Evolutionary conservation across 2,113 vertebrate genomes (phyloP).

Genomic region (Indicator maculatus): DNA sequence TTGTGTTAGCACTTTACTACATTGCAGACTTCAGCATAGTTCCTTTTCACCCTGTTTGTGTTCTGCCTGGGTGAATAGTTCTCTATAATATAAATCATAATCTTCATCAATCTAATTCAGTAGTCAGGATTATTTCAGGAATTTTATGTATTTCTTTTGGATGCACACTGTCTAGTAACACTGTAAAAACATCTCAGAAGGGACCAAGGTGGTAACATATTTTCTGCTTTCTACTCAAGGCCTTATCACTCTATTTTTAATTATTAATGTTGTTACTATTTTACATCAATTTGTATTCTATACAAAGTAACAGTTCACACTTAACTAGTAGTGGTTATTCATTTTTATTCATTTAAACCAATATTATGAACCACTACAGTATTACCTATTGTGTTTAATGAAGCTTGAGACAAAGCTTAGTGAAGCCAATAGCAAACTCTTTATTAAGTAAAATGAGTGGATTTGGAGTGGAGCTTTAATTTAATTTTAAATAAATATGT

Average conservation of each 20-base stretch:
- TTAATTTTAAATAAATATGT: constrained; percentile 3
- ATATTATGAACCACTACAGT: neutral
- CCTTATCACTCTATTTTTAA: neutral
- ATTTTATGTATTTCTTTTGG: neutral
- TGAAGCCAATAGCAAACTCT: neutral
- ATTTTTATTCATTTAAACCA: neutral
- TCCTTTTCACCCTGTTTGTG: neutral
- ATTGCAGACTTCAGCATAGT: neutral
- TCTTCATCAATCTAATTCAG: neutral
- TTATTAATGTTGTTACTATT: neutral
- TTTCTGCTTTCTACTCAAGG: neutral
- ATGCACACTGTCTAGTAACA: neutral
- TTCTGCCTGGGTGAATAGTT: neutral
- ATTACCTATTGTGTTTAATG: constrained; percentile 25
- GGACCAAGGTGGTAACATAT: neutral
- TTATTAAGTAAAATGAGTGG: neutral
- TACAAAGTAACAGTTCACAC: neutral
- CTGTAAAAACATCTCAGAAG: neutral
- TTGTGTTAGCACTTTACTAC: accelerated
- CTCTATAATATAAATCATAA: neutral
- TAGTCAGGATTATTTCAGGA: neutral
- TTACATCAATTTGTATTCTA: neutral
- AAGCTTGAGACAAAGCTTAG: constrained; percentile 12
- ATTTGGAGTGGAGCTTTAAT: neutral
- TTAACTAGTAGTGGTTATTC: neutral